These are phyloP conservation scores for Vipera ursinii DNA, from an alignment of 2,797 vertebrate genomes.

Conservation along the genomic window DNA sequence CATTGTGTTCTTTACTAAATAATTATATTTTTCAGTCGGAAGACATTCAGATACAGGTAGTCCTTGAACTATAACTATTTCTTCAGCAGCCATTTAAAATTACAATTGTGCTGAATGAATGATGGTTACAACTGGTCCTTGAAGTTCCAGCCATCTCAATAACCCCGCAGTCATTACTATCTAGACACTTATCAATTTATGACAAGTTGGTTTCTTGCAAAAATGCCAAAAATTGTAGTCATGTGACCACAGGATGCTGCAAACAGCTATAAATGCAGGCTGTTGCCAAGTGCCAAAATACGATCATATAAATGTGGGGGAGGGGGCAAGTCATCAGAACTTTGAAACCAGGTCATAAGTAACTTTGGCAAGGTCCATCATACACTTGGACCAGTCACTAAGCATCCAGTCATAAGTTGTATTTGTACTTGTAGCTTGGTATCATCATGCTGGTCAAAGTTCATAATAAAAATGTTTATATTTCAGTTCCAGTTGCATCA, in stretches of 20 bases:
- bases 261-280: neutral
- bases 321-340: neutral
- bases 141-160: neutral
- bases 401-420: neutral
- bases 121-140: neutral
- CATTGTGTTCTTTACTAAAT: constrained; percentile 66
- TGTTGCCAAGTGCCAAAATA: neutral
- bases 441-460: neutral
- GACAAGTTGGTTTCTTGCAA: neutral
- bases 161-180: neutral
- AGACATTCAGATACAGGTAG: constrained; percentile 43
- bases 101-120: neutral
- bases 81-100: neutral
- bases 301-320: neutral
- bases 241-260: neutral
- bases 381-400: neutral
- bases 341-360: neutral
- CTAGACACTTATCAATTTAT: neutral
- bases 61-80: neutral
- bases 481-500: neutral
- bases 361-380: neutral
- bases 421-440: neutral
- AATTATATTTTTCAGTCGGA: constrained; percentile 61
- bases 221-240: neutral
- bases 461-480: neutral